Percentiles rank a stretch among this genome's conserved stretches.
phyloP scores from a whole-genome alignment of 2,888 invertebrate species.

The Teleogryllus oceanicus region DNA sequence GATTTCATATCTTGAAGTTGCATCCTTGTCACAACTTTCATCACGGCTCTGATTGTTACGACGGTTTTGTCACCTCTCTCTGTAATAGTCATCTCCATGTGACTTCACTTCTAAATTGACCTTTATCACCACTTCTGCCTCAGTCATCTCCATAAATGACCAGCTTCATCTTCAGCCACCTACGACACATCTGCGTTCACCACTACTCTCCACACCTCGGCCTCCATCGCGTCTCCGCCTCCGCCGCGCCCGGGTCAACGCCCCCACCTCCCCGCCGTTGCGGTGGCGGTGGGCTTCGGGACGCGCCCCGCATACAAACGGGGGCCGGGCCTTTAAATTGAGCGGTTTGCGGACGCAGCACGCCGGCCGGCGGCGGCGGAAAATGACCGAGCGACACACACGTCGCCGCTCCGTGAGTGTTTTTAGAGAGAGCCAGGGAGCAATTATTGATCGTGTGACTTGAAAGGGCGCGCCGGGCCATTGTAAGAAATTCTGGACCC shows the following conservation, averaged over 20 bases:
- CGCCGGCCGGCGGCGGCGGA: background rate
- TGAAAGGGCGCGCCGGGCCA: background rate
- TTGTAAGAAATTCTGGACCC: background rate
- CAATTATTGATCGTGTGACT: background rate
- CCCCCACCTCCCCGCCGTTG: background rate
- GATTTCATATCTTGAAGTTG: too few relatives aligned
- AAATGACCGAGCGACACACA: background rate
- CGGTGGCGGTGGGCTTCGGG: background rate
- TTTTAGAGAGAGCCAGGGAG: background rate
- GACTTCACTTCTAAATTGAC: too few relatives aligned
- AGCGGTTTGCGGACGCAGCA: background rate
- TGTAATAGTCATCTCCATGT: too few relatives aligned
- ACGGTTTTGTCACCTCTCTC: too few relatives aligned
- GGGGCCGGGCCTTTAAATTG: background rate
- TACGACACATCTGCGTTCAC: too few relatives aligned
- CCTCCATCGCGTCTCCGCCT: background rate
- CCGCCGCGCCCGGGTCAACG: background rate
- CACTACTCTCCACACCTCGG: background rate
- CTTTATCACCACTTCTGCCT: too few relatives aligned
- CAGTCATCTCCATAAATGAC: too few relatives aligned
- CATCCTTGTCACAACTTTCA: too few relatives aligned
- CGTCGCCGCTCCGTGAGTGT: background rate
- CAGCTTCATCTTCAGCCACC: too few relatives aligned
- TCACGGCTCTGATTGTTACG: too few relatives aligned
- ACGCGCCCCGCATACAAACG: constrained; percentile 18